Conservation (phyloP, 2,113 vertebrate species). For the Laticauda laticaudata region DNA sequence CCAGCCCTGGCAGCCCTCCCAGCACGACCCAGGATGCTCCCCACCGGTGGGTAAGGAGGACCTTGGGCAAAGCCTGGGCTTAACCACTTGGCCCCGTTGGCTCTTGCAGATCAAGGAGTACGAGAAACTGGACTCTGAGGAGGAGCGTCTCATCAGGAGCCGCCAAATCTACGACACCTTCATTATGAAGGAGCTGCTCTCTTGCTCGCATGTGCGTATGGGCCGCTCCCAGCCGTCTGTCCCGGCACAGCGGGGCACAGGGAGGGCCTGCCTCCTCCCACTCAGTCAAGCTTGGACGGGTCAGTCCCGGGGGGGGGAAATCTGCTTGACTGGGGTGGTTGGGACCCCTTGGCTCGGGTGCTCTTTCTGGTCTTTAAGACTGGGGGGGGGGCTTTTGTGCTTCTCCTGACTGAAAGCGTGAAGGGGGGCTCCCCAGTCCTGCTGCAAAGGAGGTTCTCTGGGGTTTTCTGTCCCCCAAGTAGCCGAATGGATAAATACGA, state of each 20-base stretch:
- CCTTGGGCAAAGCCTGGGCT: neutral
- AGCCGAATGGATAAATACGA: neutral
- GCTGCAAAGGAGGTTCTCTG: fast-evolving
- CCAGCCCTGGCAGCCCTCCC: neutral
- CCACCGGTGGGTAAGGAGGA: neutral
- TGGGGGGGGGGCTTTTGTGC: too few relatives aligned
- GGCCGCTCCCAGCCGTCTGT: too few relatives aligned
- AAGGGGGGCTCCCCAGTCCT: neutral
- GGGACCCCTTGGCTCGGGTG: neutral
- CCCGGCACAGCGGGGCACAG: neutral
- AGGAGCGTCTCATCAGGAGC: conserved; percentile 85
- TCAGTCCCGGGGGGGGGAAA: neutral
- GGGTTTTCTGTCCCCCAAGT: neutral
- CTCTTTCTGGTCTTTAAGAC: neutral
- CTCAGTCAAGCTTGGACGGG: neutral
- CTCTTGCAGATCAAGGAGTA: conserved; percentile 86
- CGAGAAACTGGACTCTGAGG: conserved; percentile 92
- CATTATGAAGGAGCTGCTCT: conserved; percentile 98
- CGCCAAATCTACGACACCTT: conserved; percentile 93
- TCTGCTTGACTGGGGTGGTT: neutral
- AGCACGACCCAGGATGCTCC: neutral
- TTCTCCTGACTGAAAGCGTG: neutral
- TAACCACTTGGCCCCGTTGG: neutral
- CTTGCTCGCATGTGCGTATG: conserved; percentile 85
- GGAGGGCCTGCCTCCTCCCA: neutral